These are phyloP conservation scores for Borostomias antarcticus DNA, from an alignment of 2,797 vertebrate genomes.

Conservation along the genomic window DNA sequence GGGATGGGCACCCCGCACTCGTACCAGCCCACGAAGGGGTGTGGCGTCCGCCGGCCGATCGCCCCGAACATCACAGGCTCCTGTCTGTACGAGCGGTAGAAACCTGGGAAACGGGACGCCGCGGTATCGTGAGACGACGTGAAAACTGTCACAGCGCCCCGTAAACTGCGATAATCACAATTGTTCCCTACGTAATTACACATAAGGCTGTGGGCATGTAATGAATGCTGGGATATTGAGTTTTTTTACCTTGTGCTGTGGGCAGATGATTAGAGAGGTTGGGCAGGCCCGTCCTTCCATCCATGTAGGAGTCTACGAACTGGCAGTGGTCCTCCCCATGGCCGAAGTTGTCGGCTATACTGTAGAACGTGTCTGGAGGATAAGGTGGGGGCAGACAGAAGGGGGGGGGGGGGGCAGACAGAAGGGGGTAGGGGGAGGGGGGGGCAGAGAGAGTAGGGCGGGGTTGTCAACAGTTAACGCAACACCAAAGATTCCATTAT, in stretches of 20 bases:
- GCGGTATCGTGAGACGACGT: no score
- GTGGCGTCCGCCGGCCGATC: slow-evolving; percentile 88
- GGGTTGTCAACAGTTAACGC: neutral
- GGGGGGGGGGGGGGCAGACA: no score
- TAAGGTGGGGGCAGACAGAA: no score
- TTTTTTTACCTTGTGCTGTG: slow-evolving; percentile 83
- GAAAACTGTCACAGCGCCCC: no score
- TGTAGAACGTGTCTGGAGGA: slow-evolving; percentile 69
- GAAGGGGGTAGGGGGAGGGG: no score
- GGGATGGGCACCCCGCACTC: slow-evolving; percentile 97
- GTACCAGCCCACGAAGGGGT: slow-evolving; percentile 96
- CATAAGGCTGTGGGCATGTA: neutral
- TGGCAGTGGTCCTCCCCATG: slow-evolving; percentile 97
- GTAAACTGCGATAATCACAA: no score
- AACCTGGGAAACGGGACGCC: slow-evolving; percentile 78
- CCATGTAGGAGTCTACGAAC: slow-evolving; percentile 96
- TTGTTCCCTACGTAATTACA: neutral
- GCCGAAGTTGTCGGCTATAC: slow-evolving; percentile 92
- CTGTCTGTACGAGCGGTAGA: slow-evolving; percentile 91
- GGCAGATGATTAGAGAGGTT: slow-evolving; percentile 83
- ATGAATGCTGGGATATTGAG: neutral
- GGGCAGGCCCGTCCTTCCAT: slow-evolving; percentile 91
- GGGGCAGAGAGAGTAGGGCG: neutral
- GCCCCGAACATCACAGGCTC: slow-evolving; percentile 91
- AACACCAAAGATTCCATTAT: neutral